These are phyloP conservation scores for Melanogrammus aeglefinus DNA, from an alignment of 2,797 vertebrate species.

Conservation along the genomic window DNA sequence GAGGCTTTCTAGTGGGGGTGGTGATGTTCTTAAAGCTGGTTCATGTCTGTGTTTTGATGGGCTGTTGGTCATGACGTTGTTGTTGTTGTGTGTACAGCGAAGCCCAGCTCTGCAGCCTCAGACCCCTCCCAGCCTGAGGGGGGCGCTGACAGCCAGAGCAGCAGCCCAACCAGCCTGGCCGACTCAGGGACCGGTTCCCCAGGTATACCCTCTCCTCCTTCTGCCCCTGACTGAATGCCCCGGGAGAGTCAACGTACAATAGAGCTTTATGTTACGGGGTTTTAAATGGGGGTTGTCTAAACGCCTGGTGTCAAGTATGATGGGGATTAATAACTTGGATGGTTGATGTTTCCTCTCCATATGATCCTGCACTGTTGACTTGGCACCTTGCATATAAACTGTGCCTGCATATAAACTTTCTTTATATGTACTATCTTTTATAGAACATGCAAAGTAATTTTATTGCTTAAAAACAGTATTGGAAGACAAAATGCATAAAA, in stretches of 20 bases:
- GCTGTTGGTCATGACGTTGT: background rate
- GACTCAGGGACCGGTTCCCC: background rate
- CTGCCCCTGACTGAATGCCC: background rate
- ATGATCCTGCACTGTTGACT: too few species aligned
- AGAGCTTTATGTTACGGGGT: background rate
- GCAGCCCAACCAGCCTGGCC: constrained; percentile 64
- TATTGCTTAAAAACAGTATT: background rate
- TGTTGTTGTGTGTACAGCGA: constrained; percentile 55
- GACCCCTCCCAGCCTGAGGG: constrained; percentile 62
- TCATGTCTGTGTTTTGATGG: too few species aligned
- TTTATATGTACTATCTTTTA: background rate
- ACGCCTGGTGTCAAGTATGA: background rate
- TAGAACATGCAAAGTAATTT: too few species aligned
- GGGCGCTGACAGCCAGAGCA: constrained; percentile 42
- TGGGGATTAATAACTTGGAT: background rate
- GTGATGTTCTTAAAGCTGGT: background rate
- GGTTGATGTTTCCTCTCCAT: too few species aligned
- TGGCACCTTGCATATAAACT: too few species aligned
- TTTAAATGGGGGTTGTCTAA: background rate
- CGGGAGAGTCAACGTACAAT: background rate
- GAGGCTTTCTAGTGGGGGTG: background rate
- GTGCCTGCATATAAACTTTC: too few species aligned
- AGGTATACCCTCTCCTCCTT: background rate
- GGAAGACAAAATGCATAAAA: background rate
- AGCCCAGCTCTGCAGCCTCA: constrained; percentile 52